Percentiles rank a stretch among this genome's conserved stretches.
Evolutionary conservation across 2,888 invertebrate genomes (phyloP).

Genomic region (Acleris cristana): DNA sequence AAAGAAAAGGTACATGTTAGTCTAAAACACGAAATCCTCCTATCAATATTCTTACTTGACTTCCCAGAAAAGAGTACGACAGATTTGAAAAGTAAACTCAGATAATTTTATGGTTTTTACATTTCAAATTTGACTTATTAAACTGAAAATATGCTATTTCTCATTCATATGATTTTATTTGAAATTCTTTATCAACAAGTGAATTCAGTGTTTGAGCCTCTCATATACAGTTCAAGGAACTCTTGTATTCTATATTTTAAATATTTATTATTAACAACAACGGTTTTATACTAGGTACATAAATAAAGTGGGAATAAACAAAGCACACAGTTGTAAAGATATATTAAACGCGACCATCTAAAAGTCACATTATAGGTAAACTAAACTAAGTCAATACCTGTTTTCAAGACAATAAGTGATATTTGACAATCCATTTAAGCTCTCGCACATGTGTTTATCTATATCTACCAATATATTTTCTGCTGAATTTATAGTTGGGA

Average conservation of each 20-base stretch:
- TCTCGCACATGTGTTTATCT: conserved; percentile 31
- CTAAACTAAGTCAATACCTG: conserved; percentile 40
- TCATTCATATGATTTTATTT: too few relatives aligned
- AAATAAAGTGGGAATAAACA: conserved; percentile 21
- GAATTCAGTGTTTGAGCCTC: conserved; percentile 57
- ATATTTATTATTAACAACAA: conserved; percentile 70
- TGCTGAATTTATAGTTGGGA: background rate
- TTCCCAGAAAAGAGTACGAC: too few relatives aligned
- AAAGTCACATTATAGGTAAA: conserved; percentile 33
- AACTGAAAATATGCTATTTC: too few relatives aligned
- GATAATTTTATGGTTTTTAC: too few relatives aligned
- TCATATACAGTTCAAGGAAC: conserved; percentile 66
- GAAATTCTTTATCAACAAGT: background rate
- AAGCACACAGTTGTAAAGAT: conserved; percentile 30
- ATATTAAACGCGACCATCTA: conserved; percentile 38
- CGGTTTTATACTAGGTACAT: conserved; percentile 55
- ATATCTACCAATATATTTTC: conserved; percentile 14
- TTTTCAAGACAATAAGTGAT: conserved; percentile 39
- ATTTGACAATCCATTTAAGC: conserved; percentile 34
- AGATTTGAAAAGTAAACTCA: too few relatives aligned
- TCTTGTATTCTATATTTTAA: conserved; percentile 62
- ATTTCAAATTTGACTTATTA: too few relatives aligned
- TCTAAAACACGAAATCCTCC: conserved; percentile 23
- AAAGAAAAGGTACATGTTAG: conserved; percentile 18
- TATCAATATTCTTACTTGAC: background rate